A percentile compares a stretch with the other conserved stretches of the same genome.
Evolutionary conservation across 2,888 invertebrate genomes (phyloP).

Genomic region (Rhimphoctona megacephalus): DNA sequence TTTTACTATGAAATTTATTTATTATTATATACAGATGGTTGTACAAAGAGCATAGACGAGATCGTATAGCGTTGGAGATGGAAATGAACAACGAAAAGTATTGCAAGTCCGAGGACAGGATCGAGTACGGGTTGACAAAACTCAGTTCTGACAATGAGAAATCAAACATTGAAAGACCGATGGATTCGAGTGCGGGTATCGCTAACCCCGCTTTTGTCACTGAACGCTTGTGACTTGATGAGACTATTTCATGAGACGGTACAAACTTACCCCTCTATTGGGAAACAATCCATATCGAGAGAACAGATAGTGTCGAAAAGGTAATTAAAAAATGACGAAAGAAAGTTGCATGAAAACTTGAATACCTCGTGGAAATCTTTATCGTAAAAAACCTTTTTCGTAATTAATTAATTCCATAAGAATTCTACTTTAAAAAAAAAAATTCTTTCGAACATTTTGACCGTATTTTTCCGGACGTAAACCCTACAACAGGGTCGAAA

Average conservation of each 20-base stretch:
- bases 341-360: neutral
- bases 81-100: constrained; percentile 74
- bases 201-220: constrained; percentile 84
- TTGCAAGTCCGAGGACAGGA: constrained; percentile 83
- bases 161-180: constrained; percentile 79
- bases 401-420: too few relatives aligned
- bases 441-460: too few relatives aligned
- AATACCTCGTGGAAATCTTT: neutral
- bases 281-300: constrained; percentile 46
- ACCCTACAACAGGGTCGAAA: too few relatives aligned
- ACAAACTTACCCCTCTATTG: constrained; percentile 60
- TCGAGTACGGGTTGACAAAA: constrained; percentile 75
- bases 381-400: too few relatives aligned
- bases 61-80: constrained; percentile 78
- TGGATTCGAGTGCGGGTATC: constrained; percentile 85
- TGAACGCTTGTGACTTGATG: constrained; percentile 77
- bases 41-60: constrained; percentile 89
- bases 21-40: constrained; percentile 87
- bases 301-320: constrained; percentile 35
- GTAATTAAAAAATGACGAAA: constrained; percentile 24
- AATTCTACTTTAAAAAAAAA: too few relatives aligned
- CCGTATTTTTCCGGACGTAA: too few relatives aligned
- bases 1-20: neutral
- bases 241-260: constrained; percentile 41
- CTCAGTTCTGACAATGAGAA: constrained; percentile 71